Evolutionary conservation across 2,888 invertebrate species (phyloP).

Genomic region (Drosophila aldrichi): DNA sequence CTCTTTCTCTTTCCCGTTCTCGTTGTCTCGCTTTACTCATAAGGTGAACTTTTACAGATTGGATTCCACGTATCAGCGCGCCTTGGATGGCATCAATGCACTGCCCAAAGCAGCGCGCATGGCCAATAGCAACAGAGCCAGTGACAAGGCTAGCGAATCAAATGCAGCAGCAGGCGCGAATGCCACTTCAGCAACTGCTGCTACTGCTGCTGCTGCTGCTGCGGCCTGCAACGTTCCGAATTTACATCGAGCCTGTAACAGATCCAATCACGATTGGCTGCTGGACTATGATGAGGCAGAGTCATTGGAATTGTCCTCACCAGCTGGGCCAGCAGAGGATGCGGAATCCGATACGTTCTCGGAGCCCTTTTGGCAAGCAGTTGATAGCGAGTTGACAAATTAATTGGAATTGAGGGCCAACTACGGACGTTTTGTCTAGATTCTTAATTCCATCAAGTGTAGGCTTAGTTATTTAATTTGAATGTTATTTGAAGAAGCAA

Average conservation of each 20-base stretch:
- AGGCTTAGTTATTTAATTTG: constrained; percentile 1
- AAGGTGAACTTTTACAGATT: constrained; percentile 59
- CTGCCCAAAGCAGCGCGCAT: constrained; percentile 75
- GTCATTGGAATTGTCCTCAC: constrained; percentile 82
- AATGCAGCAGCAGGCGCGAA: background rate
- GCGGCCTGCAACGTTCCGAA: constrained; percentile 53
- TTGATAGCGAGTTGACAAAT: constrained; percentile 87
- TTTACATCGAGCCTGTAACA: constrained; percentile 38
- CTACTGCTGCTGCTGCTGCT: background rate
- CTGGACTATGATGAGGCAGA: constrained; percentile 83
- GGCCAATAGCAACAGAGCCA: constrained; percentile 1
- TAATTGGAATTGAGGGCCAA: constrained; percentile 5
- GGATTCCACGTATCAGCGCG: constrained; percentile 82
- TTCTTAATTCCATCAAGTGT: constrained; percentile 8
- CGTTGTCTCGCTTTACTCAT: too few relatives aligned
- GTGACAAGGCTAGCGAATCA: constrained; percentile 18
- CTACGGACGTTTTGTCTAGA: background rate
- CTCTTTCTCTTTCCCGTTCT: background rate
- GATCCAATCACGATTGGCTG: constrained; percentile 81
- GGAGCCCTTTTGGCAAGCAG: constrained; percentile 88
- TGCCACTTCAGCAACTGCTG: background rate
- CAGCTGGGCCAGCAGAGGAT: constrained; percentile 83
- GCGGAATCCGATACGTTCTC: constrained; percentile 86
- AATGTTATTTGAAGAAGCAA: background rate
- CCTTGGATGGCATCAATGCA: constrained; percentile 82